Conservation (phyloP, 2,113 vertebrate genomes). For the Polypterus senegalus region DNA sequence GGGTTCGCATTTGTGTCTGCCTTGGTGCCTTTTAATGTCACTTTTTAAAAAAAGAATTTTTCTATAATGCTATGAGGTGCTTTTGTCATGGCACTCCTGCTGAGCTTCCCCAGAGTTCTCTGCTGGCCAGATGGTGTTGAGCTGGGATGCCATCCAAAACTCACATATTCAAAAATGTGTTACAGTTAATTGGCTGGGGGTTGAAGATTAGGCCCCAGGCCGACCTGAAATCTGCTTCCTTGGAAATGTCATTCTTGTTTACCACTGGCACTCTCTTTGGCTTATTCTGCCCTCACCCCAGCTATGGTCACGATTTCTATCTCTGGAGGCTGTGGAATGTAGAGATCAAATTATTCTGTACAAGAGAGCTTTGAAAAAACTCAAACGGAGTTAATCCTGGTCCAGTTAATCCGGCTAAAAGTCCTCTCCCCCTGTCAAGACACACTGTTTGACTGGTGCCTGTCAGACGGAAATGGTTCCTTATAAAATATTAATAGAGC, state of each 20-base stretch:
- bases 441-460: slow-evolving; percentile 8
- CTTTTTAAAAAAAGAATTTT: slow-evolving; percentile 33
- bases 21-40: slow-evolving; percentile 18
- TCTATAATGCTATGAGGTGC: slow-evolving; percentile 24
- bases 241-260: slow-evolving; percentile 1
- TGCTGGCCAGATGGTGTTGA: slow-evolving; percentile 38
- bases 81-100: slow-evolving; percentile 23
- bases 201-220: slow-evolving; percentile 7
- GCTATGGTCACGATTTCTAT: slow-evolving; percentile 21
- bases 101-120: slow-evolving; percentile 21
- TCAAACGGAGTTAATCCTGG: neutral
- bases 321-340: slow-evolving; percentile 10
- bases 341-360: slow-evolving; percentile 8
- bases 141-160: slow-evolving; percentile 27
- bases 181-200: slow-evolving; percentile 8
- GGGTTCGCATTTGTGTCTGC: slow-evolving; percentile 6
- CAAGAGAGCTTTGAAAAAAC: neutral
- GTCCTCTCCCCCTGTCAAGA: slow-evolving; percentile 16
- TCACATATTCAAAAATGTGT: slow-evolving; percentile 17
- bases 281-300: slow-evolving; percentile 38
- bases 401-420: slow-evolving; percentile 9
- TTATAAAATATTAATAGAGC: slow-evolving; percentile 13
- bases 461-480: slow-evolving; percentile 14
- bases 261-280: neutral
- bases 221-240: slow-evolving; percentile 1